These are phyloP conservation scores for Zaprionus lineosus DNA, from an alignment of 2,888 invertebrate genomes.

Conservation along the genomic window DNA sequence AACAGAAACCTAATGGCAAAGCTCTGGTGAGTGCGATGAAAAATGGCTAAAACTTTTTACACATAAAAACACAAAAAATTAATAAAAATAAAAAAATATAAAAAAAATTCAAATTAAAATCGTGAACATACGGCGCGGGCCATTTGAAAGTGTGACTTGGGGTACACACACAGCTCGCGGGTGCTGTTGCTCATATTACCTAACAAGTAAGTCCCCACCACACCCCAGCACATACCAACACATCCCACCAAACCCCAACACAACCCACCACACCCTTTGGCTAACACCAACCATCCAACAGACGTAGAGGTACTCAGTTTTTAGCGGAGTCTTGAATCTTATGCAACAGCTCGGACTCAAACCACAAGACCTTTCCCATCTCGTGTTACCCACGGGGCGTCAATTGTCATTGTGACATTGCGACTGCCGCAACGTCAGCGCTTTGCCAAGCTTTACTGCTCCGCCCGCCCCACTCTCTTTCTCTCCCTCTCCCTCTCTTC, in stretches of 20 bases:
- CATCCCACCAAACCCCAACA: too few species aligned
- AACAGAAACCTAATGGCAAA: slow-evolving; percentile 66
- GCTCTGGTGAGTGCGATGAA: too few species aligned
- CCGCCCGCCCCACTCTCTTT: slow-evolving; percentile 8
- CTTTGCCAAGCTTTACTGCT: neutral
- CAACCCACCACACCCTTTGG: too few species aligned
- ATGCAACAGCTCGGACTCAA: slow-evolving; percentile 43
- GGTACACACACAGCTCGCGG: slow-evolving; percentile 29
- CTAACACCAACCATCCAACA: too few species aligned
- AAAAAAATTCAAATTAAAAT: slow-evolving; percentile 18
- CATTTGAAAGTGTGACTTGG: slow-evolving; percentile 39
- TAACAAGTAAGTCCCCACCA: neutral
- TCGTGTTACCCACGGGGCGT: slow-evolving; percentile 45
- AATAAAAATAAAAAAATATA: slow-evolving; percentile 6
- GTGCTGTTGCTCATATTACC: slow-evolving; percentile 41
- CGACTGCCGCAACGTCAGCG: slow-evolving; percentile 26
- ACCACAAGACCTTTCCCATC: slow-evolving; percentile 37
- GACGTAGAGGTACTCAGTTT: too few species aligned
- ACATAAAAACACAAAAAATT: too few species aligned
- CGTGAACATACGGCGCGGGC: slow-evolving; percentile 31
- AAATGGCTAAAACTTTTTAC: too few species aligned
- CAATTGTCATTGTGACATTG: slow-evolving; percentile 36
- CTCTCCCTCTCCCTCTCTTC: too few species aligned
- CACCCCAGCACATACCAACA: too few species aligned
- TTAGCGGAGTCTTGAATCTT: slow-evolving; percentile 31